These are phyloP conservation scores for Cardiocondyla obscurior DNA, from an alignment of 1,140 invertebrate genomes.

Conservation along the genomic window DNA sequence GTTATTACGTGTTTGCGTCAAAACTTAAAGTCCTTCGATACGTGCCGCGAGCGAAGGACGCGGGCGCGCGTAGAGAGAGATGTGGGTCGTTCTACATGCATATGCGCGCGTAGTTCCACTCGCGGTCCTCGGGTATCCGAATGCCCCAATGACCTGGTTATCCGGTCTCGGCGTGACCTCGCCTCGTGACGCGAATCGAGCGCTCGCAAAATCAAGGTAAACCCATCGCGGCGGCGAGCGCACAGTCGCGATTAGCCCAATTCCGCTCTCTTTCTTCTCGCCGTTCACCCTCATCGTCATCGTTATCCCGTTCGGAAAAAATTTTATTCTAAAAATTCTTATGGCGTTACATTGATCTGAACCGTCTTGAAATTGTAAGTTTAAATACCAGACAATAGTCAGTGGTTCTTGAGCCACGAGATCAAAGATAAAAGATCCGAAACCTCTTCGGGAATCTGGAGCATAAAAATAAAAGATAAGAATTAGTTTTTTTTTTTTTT, in stretches of 20 bases:
- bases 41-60: slow-evolving; percentile 56
- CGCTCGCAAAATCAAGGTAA: slow-evolving; percentile 71
- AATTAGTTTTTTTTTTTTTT: not conserved
- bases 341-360: too few relatives aligned
- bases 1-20: slow-evolving; percentile 50
- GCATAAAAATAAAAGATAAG: not conserved
- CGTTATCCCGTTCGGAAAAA: too few relatives aligned
- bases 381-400: too few relatives aligned
- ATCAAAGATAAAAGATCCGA: not conserved
- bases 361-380: too few relatives aligned
- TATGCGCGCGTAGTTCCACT: slow-evolving; percentile 67
- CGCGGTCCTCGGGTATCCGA: slow-evolving; percentile 63
- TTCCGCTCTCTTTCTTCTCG: slow-evolving; percentile 20
- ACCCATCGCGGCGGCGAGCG: slow-evolving; percentile 42
- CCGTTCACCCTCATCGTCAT: not conserved
- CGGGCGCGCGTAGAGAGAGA: slow-evolving; percentile 33
- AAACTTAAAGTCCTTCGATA: slow-evolving; percentile 56
- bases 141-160: slow-evolving; percentile 79
- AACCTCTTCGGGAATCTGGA: not conserved
- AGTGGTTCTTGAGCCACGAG: too few relatives aligned
- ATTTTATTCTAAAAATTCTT: too few relatives aligned
- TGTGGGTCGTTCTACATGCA: slow-evolving; percentile 65
- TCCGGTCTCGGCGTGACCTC: slow-evolving; percentile 65
- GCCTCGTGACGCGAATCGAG: slow-evolving; percentile 58
- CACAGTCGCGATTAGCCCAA: slow-evolving; percentile 62